Evolutionary conservation across 2,113 vertebrate genomes (phyloP), one percentile per base, ranked within the genome.

Genomic region (Sarotherodon lohbergeri): DNA sequence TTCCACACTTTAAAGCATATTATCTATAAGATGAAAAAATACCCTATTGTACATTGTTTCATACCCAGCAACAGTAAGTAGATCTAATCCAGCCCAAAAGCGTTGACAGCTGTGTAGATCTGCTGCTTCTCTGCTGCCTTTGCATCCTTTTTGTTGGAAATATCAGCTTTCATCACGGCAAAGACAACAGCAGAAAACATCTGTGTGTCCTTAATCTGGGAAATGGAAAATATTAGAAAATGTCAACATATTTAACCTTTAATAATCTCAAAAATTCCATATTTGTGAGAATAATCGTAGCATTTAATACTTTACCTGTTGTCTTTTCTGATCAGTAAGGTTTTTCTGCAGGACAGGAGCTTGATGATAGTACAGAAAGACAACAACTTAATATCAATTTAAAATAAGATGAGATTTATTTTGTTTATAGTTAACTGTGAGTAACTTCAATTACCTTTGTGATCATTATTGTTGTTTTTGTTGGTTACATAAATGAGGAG

Each of bases 1-100:
- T 2, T 17, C 0, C 32, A 32, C 14, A 32, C 1, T 10, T 61
- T 1, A 16, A 59, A 9, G 0, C 1, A 0, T 16, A 59, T 32
- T 59, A 59, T 56, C 24, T 27, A 5, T 27, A 29, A 32, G 8
- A 61, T 61, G 0, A 61, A 61, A 61, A 61, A 0, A 17, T 61
- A 8, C 57, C 9, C 2, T 19, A 17, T 2, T 61, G 57, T 34
- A 1, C 8, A 34, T 61, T 61, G 57, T 61, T 61, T 61, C 29
- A 34, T 34, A 34, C 14, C 27, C 10, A 61, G 0, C 57, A 61
- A 61, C 0, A 2, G 29, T 61, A 10, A 61, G 5, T 34, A 34
- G 29, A 0, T 32, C 14, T 61, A 61, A 34, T 61, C 29, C 57
- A 61, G 57, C 14, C 57, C 57, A 17, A 19, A 32, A 32, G 57